Evolutionary conservation across 2,888 invertebrate species (phyloP).

Genomic region (Volucella bombylans): DNA sequence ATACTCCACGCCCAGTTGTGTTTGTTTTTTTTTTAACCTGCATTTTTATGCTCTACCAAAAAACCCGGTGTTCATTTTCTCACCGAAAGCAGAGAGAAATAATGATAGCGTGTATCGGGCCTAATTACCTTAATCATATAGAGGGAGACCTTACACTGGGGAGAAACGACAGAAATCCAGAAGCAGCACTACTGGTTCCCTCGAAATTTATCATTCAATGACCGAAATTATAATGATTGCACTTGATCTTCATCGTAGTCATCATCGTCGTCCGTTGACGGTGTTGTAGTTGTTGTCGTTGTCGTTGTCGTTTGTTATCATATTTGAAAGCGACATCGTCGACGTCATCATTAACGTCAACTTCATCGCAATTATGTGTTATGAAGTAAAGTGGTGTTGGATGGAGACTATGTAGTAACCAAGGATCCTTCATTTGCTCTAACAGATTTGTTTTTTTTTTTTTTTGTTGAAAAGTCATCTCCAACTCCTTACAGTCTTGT

Average conservation of each 20-base stretch:
- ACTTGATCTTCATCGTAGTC: constrained; percentile 36
- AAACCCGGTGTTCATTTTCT: constrained; percentile 44
- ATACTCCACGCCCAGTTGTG: no score
- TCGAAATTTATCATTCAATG: constrained; percentile 63
- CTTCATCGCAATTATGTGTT: constrained; percentile 50
- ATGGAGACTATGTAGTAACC: constrained; percentile 8
- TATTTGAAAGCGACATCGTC: constrained; percentile 34
- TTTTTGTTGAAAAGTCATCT: constrained; percentile 36
- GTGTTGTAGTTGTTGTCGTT: no score
- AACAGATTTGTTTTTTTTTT: constrained; percentile 8
- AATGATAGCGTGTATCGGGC: constrained; percentile 35
- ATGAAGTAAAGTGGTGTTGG: constrained; percentile 60
- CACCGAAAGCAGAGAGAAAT: constrained; percentile 12
- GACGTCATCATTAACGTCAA: constrained; percentile 52
- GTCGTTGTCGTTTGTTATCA: constrained; percentile 7
- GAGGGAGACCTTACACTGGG: neutral
- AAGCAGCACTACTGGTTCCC: constrained; percentile 45
- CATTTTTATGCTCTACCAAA: neutral
- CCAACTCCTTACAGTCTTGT: constrained; percentile 5
- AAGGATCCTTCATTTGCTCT: constrained; percentile 35
- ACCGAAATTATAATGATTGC: constrained; percentile 69
- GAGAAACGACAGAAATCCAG: constrained; percentile 44
- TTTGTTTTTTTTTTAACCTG: no score
- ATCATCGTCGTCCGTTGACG: constrained; percentile 7
- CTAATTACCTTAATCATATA: constrained; percentile 60